Conservation (phyloP, 2,113 vertebrate species). For the Alectura lathami region DNA sequence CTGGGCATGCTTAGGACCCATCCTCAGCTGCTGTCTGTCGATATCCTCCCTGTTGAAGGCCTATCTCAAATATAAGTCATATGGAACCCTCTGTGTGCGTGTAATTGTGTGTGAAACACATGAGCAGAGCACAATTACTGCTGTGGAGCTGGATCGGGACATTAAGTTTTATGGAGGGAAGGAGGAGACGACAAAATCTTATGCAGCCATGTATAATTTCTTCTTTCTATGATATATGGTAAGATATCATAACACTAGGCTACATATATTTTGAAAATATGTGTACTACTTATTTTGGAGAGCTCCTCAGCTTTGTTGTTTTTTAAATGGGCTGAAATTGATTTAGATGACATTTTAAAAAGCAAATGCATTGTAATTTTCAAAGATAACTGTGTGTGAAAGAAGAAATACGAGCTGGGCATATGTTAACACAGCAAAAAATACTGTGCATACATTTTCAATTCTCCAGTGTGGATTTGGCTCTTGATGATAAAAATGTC, state of each 20-base stretch:
- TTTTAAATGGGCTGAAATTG: background rate
- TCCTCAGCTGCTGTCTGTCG: background rate
- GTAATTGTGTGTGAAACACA: background rate
- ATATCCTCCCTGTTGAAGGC: background rate
- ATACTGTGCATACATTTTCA: background rate
- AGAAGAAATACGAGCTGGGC: background rate
- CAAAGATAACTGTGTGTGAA: background rate
- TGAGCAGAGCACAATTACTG: background rate
- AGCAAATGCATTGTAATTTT: background rate
- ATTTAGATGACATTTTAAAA: background rate
- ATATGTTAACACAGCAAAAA: background rate
- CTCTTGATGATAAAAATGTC: background rate
- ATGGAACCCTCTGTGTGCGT: accelerated
- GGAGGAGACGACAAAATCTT: background rate
- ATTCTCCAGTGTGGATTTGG: background rate
- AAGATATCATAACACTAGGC: accelerated
- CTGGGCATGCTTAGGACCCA: background rate
- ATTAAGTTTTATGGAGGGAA: background rate
- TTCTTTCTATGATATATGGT: background rate
- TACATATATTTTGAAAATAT: background rate
- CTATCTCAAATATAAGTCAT: background rate
- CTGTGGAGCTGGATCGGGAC: background rate
- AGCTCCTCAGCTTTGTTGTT: background rate
- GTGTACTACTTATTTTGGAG: background rate
- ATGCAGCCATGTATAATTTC: accelerated